Evolutionary conservation across 2,888 invertebrate species (phyloP).

Genomic region (Drosophila quinaria): DNA sequence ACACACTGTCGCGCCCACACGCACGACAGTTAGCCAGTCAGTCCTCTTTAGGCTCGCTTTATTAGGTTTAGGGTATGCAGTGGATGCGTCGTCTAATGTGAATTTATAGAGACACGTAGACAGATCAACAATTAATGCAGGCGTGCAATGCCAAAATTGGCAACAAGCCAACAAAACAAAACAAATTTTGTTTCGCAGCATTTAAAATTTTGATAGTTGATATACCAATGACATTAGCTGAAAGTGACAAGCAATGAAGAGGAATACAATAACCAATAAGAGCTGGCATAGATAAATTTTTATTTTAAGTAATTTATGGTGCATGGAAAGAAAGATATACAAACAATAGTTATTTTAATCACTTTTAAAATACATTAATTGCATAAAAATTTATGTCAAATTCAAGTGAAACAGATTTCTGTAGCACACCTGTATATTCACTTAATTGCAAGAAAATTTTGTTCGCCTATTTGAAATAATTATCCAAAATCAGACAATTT

Average conservation of each 20-base stretch:
- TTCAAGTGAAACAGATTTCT: too few species aligned
- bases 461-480: too few species aligned
- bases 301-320: background rate
- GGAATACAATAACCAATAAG: background rate
- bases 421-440: too few species aligned
- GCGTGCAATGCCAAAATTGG: constrained; percentile 24
- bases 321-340: background rate
- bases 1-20: constrained; percentile 20
- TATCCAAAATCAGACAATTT: background rate
- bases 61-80: constrained; percentile 54
- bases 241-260: constrained; percentile 6
- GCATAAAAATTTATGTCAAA: too few species aligned
- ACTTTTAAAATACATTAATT: background rate
- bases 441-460: background rate
- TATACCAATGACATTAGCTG: constrained; percentile 19
- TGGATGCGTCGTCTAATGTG: constrained; percentile 38
- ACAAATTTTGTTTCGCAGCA: constrained; percentile 27
- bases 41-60: constrained; percentile 20
- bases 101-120: constrained; percentile 50
- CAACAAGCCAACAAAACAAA: constrained; percentile 20
- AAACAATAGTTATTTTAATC: background rate
- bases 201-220: constrained; percentile 25
- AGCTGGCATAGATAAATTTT: background rate
- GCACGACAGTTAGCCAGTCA: background rate
- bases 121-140: constrained; percentile 57